Evolutionary conservation across 2,797 vertebrate genomes (phyloP), one percentile per base, ranked within the genome.

Genomic region (Acridotheres tristis): DNA sequence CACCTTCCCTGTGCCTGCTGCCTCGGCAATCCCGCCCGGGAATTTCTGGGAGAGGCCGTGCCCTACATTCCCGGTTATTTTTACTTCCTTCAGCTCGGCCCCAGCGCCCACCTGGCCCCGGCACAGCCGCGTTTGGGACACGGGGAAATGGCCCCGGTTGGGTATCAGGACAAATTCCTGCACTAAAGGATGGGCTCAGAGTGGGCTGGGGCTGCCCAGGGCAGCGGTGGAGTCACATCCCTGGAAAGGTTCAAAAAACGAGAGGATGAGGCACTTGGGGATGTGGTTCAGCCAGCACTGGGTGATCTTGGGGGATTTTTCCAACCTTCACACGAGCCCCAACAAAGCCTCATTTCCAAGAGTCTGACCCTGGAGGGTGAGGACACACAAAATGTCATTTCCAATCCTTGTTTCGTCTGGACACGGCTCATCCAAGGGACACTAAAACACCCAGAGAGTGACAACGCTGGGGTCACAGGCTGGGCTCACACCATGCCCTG

Each of bases 51-150:
- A 47, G 42, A 58, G 78, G 48, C 82, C 63, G 18, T 93, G 91
- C 42, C 91, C 83, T 65, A 76, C 83, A 88, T 92, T 92, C 51
- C 72, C 79, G 53, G 76, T 55, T 89, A 57, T 68, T 88, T 71
- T 57, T 43, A 65, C 30, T 66, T 19, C 15, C 68, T 3, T 21
- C 69, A 47, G 59, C n/a, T 19, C n/a, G 2, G 16, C 15, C 43
- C n/a, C 5, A 6, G 51, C 50, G 48, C 67, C 13, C 81, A 21
- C 25, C 66, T 4, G 57, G 40, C 7, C 42, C 45, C 26, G 25
- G 58, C 48, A 26, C 48, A 26, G 59, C 43, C 23, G 3, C 29
- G 20, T 2, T 4, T 5, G 47, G 54, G 30, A 32, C 29, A 12
- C 19, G 7, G 47, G 43, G 15, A 4, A 40, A 17, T 40, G 21